phyloP scores from a whole-genome alignment of 2,888 invertebrate species.

The Argyresthia albistria region DNA sequence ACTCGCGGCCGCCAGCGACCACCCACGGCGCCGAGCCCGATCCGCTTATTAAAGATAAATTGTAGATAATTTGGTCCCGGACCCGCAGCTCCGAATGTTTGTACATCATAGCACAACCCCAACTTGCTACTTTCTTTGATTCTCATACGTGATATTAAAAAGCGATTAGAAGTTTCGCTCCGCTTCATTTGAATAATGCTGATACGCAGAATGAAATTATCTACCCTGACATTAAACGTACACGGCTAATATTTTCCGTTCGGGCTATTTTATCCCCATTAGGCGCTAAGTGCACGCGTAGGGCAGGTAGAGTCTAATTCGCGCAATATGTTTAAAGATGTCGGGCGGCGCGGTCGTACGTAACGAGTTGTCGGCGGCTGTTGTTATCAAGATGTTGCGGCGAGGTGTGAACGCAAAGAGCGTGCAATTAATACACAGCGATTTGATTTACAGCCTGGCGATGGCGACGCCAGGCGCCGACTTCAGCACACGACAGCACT shows the following conservation, averaged over 20 bases:
- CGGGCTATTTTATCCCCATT: constrained; percentile 1
- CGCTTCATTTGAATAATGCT: constrained; percentile 1
- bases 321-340: constrained; percentile 28
- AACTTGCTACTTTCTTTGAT: constrained; percentile 1
- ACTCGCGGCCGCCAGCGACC: constrained; percentile 32
- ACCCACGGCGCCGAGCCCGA: constrained; percentile 41
- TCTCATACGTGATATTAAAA: constrained; percentile 1
- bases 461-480: constrained; percentile 8
- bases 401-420: constrained; percentile 37
- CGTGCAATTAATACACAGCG: constrained; percentile 29
- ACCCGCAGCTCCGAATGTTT: constrained; percentile 36
- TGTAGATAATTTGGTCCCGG: constrained; percentile 65
- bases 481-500: constrained; percentile 3
- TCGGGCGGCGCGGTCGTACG: constrained; percentile 33
- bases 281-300: not conserved
- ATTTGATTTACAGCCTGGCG: constrained; percentile 30
- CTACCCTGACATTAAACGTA: not conserved
- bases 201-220: not conserved
- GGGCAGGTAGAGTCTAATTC: constrained; percentile 19
- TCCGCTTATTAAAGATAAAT: constrained; percentile 62
- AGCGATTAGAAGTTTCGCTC: constrained; percentile 1
- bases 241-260: not conserved
- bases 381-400: constrained; percentile 28
- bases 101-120: constrained; percentile 10
- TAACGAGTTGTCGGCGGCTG: constrained; percentile 22